A percentile compares a stretch with the other conserved stretches of the same genome.
Conservation (phyloP, 1,140 invertebrate species). For the Phenacoccus solenopsis region DNA sequence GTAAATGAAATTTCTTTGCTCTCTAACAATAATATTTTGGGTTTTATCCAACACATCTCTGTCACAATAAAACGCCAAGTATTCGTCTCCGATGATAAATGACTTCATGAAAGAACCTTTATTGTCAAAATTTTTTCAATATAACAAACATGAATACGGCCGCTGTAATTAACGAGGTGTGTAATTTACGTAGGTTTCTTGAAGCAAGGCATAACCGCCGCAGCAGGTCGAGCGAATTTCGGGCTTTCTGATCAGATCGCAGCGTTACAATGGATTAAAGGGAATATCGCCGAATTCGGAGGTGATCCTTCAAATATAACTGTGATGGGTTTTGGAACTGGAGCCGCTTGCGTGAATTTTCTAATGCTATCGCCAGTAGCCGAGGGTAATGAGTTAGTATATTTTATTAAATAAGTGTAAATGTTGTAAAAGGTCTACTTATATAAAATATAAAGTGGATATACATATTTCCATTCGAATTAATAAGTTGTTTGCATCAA, state of each 20-base stretch:
- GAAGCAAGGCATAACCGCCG: slow-evolving; percentile 52
- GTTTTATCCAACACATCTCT: neutral
- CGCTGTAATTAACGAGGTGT: neutral
- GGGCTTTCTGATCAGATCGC: slow-evolving; percentile 79
- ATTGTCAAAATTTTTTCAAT: neutral
- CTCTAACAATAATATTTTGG: neutral
- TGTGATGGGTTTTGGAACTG: slow-evolving; percentile 84
- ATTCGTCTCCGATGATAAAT: neutral
- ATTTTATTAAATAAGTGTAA: no score
- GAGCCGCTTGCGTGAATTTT: slow-evolving; percentile 81
- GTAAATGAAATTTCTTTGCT: neutral
- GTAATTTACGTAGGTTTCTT: slow-evolving; percentile 53
- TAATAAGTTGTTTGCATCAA: no score
- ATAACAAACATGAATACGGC: neutral
- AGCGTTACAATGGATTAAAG: slow-evolving; percentile 73
- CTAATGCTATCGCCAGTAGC: slow-evolving; percentile 72
- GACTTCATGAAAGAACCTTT: neutral
- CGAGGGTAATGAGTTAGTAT: slow-evolving; percentile 31
- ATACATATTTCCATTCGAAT: no score
- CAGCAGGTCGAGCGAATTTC: slow-evolving; percentile 58
- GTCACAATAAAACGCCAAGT: neutral
- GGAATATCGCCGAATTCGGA: slow-evolving; percentile 71
- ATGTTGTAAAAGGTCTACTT: no score
- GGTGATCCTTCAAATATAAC: slow-evolving; percentile 76
- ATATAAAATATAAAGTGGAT: no score